Percentiles rank a stretch among this genome's conserved stretches.
Evolutionary conservation across 2,113 vertebrate genomes (phyloP).

Genomic region (Noctilio leporinus): DNA sequence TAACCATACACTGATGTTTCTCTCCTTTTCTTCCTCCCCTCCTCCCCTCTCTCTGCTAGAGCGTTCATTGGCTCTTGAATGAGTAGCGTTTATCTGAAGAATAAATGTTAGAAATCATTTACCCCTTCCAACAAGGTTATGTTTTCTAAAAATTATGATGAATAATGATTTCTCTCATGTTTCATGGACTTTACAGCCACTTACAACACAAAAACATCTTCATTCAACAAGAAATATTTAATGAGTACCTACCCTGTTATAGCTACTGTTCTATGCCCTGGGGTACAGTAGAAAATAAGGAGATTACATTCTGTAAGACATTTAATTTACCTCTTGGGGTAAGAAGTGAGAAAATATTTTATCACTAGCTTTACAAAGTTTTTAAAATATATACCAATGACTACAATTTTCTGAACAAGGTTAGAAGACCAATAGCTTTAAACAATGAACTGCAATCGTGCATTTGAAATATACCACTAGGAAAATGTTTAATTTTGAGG

Average conservation of each 20-base stretch:
- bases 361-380: not conserved
- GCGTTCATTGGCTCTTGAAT: not conserved
- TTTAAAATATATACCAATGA: not conserved
- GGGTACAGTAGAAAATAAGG: not conserved
- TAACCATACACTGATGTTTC: too few species aligned
- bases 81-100: not conserved
- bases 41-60: too few species aligned
- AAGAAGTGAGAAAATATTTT: not conserved
- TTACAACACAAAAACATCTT: not conserved
- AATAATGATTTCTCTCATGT: not conserved
- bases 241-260: not conserved
- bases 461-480: not conserved
- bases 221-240: not conserved
- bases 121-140: not conserved
- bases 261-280: too few species aligned
- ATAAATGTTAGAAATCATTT: conserved; percentile 4
- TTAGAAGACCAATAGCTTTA: not conserved
- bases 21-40: too few species aligned
- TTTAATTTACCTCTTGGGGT: not conserved
- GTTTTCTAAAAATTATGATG: not conserved
- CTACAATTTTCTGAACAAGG: not conserved
- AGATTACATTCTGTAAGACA: not conserved
- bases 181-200: not conserved
- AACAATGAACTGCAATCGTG: not conserved
- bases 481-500: not conserved